phyloP scores from a whole-genome alignment of 2,113 vertebrate genomes.

The Oxygymnocypris stewartii region DNA sequence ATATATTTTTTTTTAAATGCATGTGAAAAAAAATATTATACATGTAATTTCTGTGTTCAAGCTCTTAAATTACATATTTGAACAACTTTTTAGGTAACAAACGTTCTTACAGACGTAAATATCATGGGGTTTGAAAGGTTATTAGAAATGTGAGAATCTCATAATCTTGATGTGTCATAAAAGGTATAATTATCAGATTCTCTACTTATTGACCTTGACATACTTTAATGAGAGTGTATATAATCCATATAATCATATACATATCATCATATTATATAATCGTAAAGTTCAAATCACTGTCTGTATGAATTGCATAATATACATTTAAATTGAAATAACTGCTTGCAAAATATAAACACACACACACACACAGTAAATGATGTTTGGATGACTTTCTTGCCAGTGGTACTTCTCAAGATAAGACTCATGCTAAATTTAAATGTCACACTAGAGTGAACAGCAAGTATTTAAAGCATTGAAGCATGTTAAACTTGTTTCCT shows the following conservation, averaged over 20 bases:
- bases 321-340: no score
- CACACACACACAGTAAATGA: background rate
- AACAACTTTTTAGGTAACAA: background rate
- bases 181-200: no score
- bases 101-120: background rate
- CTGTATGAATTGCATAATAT: no score
- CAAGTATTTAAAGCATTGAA: background rate
- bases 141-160: background rate
- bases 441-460: background rate
- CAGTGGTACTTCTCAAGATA: background rate
- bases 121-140: background rate
- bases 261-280: no score
- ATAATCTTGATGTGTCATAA: no score
- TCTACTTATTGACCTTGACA: no score
- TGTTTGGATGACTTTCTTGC: background rate
- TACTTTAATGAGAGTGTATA: no score
- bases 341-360: no score
- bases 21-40: background rate
- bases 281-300: no score
- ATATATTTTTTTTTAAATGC: background rate
- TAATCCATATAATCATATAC: no score
- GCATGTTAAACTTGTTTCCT: slow-evolving; percentile 3
- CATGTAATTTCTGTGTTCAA: background rate
- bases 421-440: background rate
- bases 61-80: background rate